Base-by-base conservation (phyloP, 2,797 vertebrate genomes). In the Lophius americanus region DNA sequence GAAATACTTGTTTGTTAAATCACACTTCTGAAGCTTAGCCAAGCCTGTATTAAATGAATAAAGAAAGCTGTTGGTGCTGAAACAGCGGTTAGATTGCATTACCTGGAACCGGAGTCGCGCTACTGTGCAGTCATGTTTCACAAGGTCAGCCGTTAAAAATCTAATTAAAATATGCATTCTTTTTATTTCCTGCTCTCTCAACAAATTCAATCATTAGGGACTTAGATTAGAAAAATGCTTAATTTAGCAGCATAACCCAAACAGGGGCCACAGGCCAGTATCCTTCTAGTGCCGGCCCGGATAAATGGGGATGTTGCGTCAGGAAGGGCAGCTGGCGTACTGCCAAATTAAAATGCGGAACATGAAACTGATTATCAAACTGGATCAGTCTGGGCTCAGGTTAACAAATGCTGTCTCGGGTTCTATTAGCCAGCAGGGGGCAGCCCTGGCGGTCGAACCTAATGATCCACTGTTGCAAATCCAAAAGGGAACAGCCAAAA, bases 1-100 rank as follows among this genome's bases (percentile, higher is more conserved):
- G 9, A 63, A 82, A 59, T 55, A 9, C 12, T 56, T 68, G 12
- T 71, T 79, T 68, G 44, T 48, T 9, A 63, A 64, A 68, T 55
- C 4, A 37, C 9, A 55, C 54, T 71, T 75, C 61, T 74, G 39
- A 50, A 52, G 55, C 39, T 32, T 7, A 64, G 64, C 48, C 56
- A 51, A 48, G 53, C 9, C 62, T 41, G 6, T 70, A 63, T 73
- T 42, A 36, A 67, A 5, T 12, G 10, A 50, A 66, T 68, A 56
- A 74, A 64, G 32, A 70, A 68, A 67, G 13, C 55, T 12, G 13
- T 67, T 55, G 51, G 56, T 41, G 33, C 46, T 51, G 5, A 68
- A 78, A 65, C 51, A 36, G 51, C 51, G 32, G 54, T 32, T 38
- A 35, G 75, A 68, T 75, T 62, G 39, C 49, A 74, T 75, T 42